Base-by-base conservation (phyloP, 2,113 vertebrate species). In the Tympanuchus pallidicinctus region DNA sequence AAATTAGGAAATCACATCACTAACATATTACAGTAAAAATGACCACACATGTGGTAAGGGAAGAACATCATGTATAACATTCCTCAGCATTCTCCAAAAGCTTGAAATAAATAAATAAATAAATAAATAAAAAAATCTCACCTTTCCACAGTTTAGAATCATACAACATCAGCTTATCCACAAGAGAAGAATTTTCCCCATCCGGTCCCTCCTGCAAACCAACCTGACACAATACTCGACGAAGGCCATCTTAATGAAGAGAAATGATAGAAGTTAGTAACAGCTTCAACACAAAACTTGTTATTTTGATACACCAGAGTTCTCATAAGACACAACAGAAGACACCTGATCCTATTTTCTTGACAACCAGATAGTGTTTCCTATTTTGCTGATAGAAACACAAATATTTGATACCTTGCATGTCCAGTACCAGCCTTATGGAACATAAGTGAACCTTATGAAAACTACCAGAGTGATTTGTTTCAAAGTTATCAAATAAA, bases 111-210 rank as follows among this genome's bases (percentile, higher is more conserved):
- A 88, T 6, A 83, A 95, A 54, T 30, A 88, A 42, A n/a, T n/a
- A n/a, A n/a, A n/a, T n/a, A n/a, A 38, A 34, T 34, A 83, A 84
- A 88, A 83, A 95, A 54, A 54, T 9, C 70, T 96, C 79, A 99
- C 99, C 99, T 99, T 99, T 99, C 99, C 99, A 99, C 91, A 99
- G 98, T 94, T 99, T 99, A 74, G 99, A 99, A 98, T 99, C 99
- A 66, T 96, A 98, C 16, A 99, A 98, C 99, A 99, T 99, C 80
- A 99, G 88, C 36, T 98, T 98, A 94, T 99, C 98, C 19, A 99
- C 98, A 78, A 99, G 97, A 14, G 99, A 99, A 73, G 98, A 99
- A 96, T 98, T 98, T 90, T 99, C 99, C 80, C 98, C 98, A 77
- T 98, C 98, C 54, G 98, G 98, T 4, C 98, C 98, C 80, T 97